Conservation (phyloP, 1,140 invertebrate genomes). For the Neodiprion fabricii region DNA sequence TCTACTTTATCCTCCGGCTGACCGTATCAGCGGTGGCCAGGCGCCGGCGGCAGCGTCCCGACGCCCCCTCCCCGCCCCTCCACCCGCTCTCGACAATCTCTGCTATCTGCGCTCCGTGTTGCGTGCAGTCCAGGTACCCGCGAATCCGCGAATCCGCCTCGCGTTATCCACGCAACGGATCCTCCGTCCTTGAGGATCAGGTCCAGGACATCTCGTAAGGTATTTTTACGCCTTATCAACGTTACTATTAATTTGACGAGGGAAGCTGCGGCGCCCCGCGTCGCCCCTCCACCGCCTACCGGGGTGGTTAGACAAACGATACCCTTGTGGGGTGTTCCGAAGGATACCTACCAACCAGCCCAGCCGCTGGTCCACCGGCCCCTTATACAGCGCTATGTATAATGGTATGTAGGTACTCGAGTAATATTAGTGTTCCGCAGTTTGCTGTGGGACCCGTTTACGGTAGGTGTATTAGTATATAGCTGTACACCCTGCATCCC, state of each 20-base stretch:
- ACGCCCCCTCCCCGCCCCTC: constrained; percentile 25
- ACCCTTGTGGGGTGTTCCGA: constrained; percentile 58
- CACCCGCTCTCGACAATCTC: constrained; percentile 8
- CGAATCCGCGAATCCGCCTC: not conserved
- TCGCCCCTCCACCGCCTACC: not conserved
- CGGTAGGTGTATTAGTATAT: not conserved
- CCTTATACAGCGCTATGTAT: constrained; percentile 41
- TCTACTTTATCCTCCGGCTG: constrained; percentile 61
- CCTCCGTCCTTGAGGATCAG: too few species aligned
- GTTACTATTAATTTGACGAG: constrained; percentile 43
- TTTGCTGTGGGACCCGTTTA: not conserved
- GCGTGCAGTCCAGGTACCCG: too few species aligned
- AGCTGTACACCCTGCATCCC: not conserved
- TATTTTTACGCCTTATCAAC: constrained; percentile 47
- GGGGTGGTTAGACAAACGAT: constrained; percentile 56
- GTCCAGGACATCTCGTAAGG: constrained; percentile 36
- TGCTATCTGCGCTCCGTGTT: not conserved
- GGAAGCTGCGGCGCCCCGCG: not conserved
- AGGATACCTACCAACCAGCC: constrained; percentile 55
- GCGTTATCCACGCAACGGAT: constrained; percentile 12
- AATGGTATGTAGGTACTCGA: constrained; percentile 54
- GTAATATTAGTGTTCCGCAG: constrained; percentile 20
- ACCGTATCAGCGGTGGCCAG: constrained; percentile 55
- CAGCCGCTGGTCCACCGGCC: constrained; percentile 36
- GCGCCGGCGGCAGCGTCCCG: constrained; percentile 35